Percentiles rank a stretch among this genome's conserved stretches.
Evolutionary conservation across 2,113 vertebrate genomes (phyloP).

Genomic region (Pholis gunnellus): DNA sequence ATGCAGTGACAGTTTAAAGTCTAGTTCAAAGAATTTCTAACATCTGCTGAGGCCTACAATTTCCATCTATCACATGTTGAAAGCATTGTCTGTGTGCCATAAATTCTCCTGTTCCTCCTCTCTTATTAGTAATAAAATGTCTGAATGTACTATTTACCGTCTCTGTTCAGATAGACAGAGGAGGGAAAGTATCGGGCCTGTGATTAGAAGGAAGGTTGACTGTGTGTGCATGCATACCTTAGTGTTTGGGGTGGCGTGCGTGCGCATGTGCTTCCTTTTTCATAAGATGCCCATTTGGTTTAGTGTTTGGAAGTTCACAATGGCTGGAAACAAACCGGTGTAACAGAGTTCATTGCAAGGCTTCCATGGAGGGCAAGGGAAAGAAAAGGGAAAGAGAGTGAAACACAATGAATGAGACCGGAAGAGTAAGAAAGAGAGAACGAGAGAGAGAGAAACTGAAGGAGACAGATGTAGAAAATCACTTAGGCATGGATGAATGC

Average conservation of each 20-base stretch:
- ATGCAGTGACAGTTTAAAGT: conserved; percentile 8
- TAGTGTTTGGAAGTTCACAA: conserved; percentile 19
- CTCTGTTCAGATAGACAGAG: background rate
- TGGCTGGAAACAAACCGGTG: conserved; percentile 1
- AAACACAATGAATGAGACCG: conserved; percentile 30
- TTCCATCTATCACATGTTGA: background rate
- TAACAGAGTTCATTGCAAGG: background rate
- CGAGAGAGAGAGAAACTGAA: conserved; percentile 57
- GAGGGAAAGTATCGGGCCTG: background rate
- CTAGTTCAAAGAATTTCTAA: conserved; percentile 16
- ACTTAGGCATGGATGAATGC: conserved; percentile 70
- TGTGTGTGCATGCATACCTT: background rate
- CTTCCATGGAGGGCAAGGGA: background rate
- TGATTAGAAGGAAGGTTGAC: background rate
- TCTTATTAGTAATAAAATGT: conserved; percentile 11
- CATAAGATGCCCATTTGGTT: background rate
- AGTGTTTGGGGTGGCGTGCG: background rate
- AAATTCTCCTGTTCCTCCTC: background rate
- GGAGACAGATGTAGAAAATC: conserved; percentile 72
- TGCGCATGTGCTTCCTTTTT: background rate
- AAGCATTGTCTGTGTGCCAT: background rate
- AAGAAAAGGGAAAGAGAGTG: conserved; percentile 1
- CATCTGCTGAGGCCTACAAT: background rate
- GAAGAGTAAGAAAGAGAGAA: conserved; percentile 6
- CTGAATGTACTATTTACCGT: background rate